Conservation (phyloP, 2,797 vertebrate genomes). For the Crenuchus spilurus region DNA sequence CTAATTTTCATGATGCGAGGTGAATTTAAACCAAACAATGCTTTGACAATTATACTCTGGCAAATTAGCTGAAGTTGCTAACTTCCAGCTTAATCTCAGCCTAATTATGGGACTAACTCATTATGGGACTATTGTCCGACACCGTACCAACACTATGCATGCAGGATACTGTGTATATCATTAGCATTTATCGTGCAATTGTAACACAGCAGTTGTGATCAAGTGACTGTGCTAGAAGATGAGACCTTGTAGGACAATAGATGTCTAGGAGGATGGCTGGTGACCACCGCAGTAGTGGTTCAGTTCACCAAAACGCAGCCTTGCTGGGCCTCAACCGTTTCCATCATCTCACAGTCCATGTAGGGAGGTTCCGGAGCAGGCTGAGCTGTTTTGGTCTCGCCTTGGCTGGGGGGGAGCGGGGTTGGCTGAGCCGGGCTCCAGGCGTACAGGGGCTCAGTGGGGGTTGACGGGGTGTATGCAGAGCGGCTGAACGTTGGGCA, state of each 20-base stretch:
- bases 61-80: too few relatives aligned
- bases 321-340: slow-evolving; percentile 94
- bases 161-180: too few relatives aligned
- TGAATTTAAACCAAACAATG: too few relatives aligned
- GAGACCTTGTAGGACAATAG: not conserved
- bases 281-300: slow-evolving; percentile 47
- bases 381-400: slow-evolving; percentile 53
- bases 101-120: too few relatives aligned
- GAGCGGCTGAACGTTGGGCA: slow-evolving; percentile 49
- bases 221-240: too few relatives aligned
- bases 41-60: too few relatives aligned
- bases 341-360: slow-evolving; percentile 96
- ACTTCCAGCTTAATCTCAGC: too few relatives aligned
- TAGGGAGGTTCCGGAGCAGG: slow-evolving; percentile 82
- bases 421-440: slow-evolving; percentile 70
- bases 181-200: not conserved
- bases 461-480: slow-evolving; percentile 52
- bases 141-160: too few relatives aligned
- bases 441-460: slow-evolving; percentile 70
- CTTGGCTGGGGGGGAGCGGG: slow-evolving; percentile 30
- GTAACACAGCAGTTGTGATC: not conserved
- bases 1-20: too few relatives aligned
- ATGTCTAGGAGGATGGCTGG: not conserved
- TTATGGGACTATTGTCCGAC: too few relatives aligned
- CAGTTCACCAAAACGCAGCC: slow-evolving; percentile 96